Evolutionary conservation across 2,888 invertebrate species (phyloP).

Genomic region (Phytoseiulus persimilis): DNA sequence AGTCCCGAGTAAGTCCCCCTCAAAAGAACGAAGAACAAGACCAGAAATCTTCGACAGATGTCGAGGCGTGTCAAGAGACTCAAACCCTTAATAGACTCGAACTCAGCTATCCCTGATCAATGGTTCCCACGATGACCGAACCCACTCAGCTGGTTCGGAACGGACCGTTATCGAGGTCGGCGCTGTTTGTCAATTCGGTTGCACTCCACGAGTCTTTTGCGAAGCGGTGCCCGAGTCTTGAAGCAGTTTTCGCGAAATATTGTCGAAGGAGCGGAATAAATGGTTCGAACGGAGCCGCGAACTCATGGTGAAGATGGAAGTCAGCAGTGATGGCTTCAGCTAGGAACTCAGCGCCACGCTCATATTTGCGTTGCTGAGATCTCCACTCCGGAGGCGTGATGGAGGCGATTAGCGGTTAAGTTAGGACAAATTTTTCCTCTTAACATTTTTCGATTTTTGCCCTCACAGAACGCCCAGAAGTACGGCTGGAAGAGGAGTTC

Average conservation of each 20-base stretch:
- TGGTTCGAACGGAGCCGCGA: too few relatives aligned
- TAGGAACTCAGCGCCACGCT: not conserved
- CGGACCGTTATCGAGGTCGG: too few relatives aligned
- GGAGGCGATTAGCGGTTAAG: not conserved
- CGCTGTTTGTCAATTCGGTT: too few relatives aligned
- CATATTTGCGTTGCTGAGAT: not conserved
- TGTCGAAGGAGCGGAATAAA: too few relatives aligned
- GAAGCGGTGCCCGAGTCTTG: too few relatives aligned
- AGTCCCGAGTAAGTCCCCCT: slow-evolving; percentile 32
- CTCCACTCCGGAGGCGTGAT: not conserved
- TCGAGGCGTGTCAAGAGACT: slow-evolving; percentile 15
- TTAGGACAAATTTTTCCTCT: not conserved
- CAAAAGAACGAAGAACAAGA: not conserved
- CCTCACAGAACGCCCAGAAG: slow-evolving; percentile 39
- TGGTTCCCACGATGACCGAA: not conserved
- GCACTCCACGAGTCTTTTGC: too few relatives aligned
- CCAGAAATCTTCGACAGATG: not conserved
- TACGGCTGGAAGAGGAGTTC: slow-evolving; percentile 88
- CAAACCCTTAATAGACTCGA: not conserved
- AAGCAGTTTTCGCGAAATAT: too few relatives aligned
- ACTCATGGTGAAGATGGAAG: too few relatives aligned
- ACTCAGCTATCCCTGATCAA: not conserved
- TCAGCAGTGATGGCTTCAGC: too few relatives aligned
- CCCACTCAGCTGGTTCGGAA: not conserved
- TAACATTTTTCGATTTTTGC: slow-evolving; percentile 38